A percentile compares a stretch with the other conserved stretches of the same genome.
phyloP scores from a whole-genome alignment of 2,113 vertebrate species.

The Regulus satrapa region DNA sequence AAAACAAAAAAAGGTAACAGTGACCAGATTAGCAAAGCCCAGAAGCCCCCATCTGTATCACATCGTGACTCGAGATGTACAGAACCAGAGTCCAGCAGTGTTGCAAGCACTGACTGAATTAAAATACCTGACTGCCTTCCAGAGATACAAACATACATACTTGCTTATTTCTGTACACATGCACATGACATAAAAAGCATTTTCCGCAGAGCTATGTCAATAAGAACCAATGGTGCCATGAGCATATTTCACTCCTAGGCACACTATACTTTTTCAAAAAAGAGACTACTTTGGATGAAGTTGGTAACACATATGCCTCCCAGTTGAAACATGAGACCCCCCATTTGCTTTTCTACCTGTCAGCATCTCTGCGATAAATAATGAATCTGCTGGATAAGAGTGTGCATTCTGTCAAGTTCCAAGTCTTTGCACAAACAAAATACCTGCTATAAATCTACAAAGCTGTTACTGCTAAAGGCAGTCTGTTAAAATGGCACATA shows the following conservation, averaged over 20 bases:
- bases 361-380: not conserved
- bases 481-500: not conserved
- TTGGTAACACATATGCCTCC: not conserved
- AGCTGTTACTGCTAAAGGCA: not conserved
- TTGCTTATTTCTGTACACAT: not conserved
- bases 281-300: not conserved
- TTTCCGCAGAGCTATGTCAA: not conserved
- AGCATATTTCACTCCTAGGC: not conserved
- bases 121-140: not conserved
- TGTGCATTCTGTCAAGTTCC: not conserved
- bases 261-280: not conserved
- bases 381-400: not conserved
- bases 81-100: not conserved
- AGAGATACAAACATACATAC: not conserved
- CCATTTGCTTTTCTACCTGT: not conserved
- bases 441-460: not conserved
- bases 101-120: not conserved
- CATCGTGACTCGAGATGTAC: not conserved
- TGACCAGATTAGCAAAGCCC: not conserved
- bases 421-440: constrained; percentile 12
- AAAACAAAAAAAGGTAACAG: not conserved
- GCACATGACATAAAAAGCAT: not conserved
- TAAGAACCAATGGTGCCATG: not conserved
- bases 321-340: not conserved
- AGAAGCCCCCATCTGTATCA: not conserved